These are phyloP conservation scores for Erebia aethiops DNA, from an alignment of 2,888 invertebrate genomes.

Conservation along the genomic window DNA sequence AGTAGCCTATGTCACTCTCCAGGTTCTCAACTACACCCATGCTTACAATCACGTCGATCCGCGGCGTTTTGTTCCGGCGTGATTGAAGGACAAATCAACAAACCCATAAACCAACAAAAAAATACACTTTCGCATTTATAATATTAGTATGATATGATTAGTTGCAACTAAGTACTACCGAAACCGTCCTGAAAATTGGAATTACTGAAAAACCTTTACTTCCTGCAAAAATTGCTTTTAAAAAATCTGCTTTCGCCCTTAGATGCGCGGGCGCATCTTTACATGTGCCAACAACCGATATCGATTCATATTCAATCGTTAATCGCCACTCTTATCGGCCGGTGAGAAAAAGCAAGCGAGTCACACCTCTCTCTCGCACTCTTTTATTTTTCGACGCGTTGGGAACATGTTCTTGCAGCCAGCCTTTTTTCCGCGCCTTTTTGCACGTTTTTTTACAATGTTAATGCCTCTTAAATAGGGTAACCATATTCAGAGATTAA, in stretches of 20 bases:
- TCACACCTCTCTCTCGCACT: conserved; percentile 69
- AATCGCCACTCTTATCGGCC: conserved; percentile 66
- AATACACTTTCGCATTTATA: no score
- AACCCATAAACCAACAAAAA: no score
- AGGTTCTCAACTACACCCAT: no score
- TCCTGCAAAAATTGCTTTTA: neutral
- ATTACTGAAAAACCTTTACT: no score
- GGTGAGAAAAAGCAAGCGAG: conserved; percentile 77
- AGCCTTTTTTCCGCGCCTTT: conserved; percentile 51
- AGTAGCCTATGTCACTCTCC: no score
- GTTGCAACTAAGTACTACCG: no score
- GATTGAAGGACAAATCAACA: no score
- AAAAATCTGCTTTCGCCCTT: neutral
- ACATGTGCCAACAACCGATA: conserved; percentile 57
- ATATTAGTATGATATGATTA: no score
- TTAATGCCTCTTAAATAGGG: conserved; percentile 52
- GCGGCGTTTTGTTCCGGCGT: no score
- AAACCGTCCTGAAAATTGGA: no score
- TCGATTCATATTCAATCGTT: conserved; percentile 61
- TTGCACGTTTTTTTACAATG: conserved; percentile 52
- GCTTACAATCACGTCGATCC: no score
- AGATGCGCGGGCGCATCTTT: conserved; percentile 23
- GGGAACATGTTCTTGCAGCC: conserved; percentile 66
- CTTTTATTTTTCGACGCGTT: conserved; percentile 56
- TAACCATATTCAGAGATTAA: neutral